Base-by-base conservation (phyloP, 2,113 vertebrate species). In the Aspiorhynchus laticeps region DNA sequence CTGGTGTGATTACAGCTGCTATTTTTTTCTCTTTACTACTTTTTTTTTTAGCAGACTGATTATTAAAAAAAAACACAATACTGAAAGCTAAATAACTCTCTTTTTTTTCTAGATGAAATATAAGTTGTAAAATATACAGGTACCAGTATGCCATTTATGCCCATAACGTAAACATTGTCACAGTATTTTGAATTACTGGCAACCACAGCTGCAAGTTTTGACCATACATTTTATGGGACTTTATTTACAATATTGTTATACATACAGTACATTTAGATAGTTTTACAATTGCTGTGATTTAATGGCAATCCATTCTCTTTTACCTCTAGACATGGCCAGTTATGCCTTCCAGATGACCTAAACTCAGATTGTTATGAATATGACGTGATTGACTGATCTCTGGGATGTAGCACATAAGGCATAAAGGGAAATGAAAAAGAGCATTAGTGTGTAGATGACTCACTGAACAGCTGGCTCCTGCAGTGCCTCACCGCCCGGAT, bases 381-480 rank as follows among this genome's bases (percentile, higher is more conserved):
- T 11, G 69, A 71, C 10, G 5, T 73, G 33, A 73, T 5, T 38
- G 15, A 74, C 21, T 38, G 24, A n/a, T 41, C 36, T 74, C 36
- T 41, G 36, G 71, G 71, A 41, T 41, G 19, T 41, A 73, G 69
- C 36, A 11, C 67, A 36, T 19, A 36, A 69, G 43, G 46, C 46
- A 21, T 4, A 33, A 36, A 14, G 19, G 36, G 19, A 56, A 19
- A 79, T 36, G 8, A 56, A 41, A 65, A 41, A 67, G 14, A 26
- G 61, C 14, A 69, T 33, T 31, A 26, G n/a, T 83, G 65, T n/a
- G 43, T 26, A 41, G 31, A 41, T 21, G 87, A 95, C 98, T 98
- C 95, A 99, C 98, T 99, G 95, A 99, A 99, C n/a, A 96, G 94
- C 2, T 98, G 96, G 92, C 97, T 98, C 89, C 97, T 95, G 94